A percentile compares a stretch with the other conserved stretches of the same genome.
These are phyloP conservation scores for Dendroctonus ponderosae DNA, from an alignment of 1,140 invertebrate species.

Conservation along the genomic window DNA sequence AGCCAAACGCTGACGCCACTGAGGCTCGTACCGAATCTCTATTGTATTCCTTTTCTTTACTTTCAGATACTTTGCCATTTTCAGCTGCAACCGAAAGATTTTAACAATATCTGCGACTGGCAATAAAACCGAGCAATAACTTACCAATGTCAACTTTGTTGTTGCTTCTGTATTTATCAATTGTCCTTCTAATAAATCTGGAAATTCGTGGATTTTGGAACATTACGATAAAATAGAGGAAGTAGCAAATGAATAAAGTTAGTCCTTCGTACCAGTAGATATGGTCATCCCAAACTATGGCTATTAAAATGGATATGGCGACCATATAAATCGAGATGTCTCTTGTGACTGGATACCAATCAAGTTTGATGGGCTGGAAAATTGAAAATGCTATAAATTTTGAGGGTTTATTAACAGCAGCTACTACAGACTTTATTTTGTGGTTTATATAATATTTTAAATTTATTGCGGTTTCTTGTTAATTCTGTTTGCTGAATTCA, in stretches of 20 bases:
- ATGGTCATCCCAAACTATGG: conserved; percentile 75
- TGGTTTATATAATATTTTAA: no score
- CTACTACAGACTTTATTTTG: no score
- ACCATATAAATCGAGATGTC: conserved; percentile 81
- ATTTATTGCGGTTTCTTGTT: no score
- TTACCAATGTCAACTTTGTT: conserved; percentile 16
- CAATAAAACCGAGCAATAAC: neutral
- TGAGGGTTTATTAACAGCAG: neutral
- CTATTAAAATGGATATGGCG: conserved; percentile 71
- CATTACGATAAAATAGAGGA: conserved; percentile 65
- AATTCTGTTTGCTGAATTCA: no score
- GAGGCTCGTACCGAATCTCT: conserved; percentile 26
- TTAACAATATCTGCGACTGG: neutral
- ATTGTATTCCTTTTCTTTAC: conserved; percentile 23
- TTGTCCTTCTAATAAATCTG: conserved; percentile 34
- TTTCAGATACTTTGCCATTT: conserved; percentile 5
- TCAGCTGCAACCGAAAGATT: conserved; percentile 12
- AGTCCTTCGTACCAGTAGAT: conserved; percentile 79
- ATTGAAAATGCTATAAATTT: conserved; percentile 2
- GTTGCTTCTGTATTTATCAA: conserved; percentile 20
- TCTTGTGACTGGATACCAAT: conserved; percentile 80
- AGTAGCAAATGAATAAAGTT: conserved; percentile 66
- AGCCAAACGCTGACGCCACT: conserved; percentile 33
- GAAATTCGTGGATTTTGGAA: conserved; percentile 57
- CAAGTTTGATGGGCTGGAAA: conserved; percentile 73